Evolutionary conservation across 2,888 invertebrate genomes (phyloP), one percentile per base, ranked within the genome.

Genomic region (Macrosoma leucophasiata): DNA sequence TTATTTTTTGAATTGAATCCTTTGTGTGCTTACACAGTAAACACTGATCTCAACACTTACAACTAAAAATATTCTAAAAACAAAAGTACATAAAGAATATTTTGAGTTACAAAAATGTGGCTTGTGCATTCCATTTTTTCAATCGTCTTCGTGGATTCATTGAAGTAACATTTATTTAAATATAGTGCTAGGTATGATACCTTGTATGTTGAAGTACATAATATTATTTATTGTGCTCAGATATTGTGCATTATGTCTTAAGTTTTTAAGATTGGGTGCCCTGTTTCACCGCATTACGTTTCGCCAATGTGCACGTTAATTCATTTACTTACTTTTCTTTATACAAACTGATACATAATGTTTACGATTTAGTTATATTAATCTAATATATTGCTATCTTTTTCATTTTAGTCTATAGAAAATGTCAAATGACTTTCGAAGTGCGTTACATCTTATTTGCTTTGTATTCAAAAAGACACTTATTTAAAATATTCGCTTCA

Each of bases 11-110:
- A 88, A 87, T 88, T 88, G 87, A 88, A 86, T 88, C 75, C 85
- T 82, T 87, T 86, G 66, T 85, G 84, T 86, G 88, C 87, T 89
- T 89, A 89, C 89, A 89, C 87, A 88, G 89, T 89, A 89, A 89
- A 88, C 88, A 88, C 87, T 85, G 77, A 81, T 82, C 73, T 87
- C 87, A 88, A 88, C 88, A 88, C 88, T 88, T 88, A 88, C 58
- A 87, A 88, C 87, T 88, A 88, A 88, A 86, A 86, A 86, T 87
- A 81, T 84, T 76, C 87, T 87, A 87, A 84, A 76, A 84, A 86
- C 85, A 78, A 77, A 73, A 79, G 69, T 52, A 61, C n/a, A n/a
- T n/a, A n/a, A 63, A 65, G 61, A 61, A 69, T 69, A 67, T 68
- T 67, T 70, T 58, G 63, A 73, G 60, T 72, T 70, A 69, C 66